These are phyloP conservation scores for Rhinoraja longicauda DNA, from an alignment of 2,797 vertebrate genomes.

Conservation along the genomic window DNA sequence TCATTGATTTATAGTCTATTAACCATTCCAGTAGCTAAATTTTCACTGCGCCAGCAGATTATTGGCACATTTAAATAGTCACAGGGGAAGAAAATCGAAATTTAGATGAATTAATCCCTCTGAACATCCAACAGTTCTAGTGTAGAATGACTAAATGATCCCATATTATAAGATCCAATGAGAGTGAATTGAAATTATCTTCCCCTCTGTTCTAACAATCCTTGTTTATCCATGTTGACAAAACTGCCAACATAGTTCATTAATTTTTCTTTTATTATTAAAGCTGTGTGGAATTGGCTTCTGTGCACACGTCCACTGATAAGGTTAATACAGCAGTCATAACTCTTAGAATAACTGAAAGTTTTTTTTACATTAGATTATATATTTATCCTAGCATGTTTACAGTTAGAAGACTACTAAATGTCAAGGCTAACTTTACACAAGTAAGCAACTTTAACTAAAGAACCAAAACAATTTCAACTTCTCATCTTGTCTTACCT, in stretches of 20 bases:
- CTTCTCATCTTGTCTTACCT: not conserved
- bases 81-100: not conserved
- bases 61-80: not conserved
- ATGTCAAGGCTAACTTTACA: not conserved
- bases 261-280: not conserved
- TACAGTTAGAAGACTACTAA: not conserved
- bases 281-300: not conserved
- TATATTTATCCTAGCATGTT: not conserved
- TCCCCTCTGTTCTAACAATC: not conserved
- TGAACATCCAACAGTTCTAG: not conserved
- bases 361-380: not conserved
- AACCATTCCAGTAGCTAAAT: not conserved
- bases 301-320: not conserved
- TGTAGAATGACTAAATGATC: not conserved
- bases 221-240: not conserved
- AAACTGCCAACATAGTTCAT: not conserved
- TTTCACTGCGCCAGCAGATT: not conserved
- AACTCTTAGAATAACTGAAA: not conserved
- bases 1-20: too few species aligned
- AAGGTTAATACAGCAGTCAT: too few species aligned
- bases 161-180: not conserved
- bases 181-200: not conserved
- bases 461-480: not conserved
- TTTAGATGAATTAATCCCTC: not conserved
- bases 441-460: not conserved